These are phyloP conservation scores for Melikaiella ostensackeni DNA, from an alignment of 2,888 invertebrate genomes.

Conservation along the genomic window DNA sequence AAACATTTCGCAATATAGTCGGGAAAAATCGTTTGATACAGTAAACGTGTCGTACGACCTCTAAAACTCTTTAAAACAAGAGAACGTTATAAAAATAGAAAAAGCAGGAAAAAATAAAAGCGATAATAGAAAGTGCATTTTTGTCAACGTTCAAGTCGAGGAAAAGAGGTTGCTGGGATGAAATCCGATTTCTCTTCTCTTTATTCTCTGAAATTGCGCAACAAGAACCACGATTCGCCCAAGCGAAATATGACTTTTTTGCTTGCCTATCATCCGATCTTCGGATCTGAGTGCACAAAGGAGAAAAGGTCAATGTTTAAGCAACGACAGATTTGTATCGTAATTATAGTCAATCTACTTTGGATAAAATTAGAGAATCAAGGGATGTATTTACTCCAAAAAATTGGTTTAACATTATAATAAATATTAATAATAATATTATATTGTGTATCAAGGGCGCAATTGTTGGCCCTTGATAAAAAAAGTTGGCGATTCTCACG, in stretches of 20 bases:
- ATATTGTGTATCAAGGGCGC: too few species aligned
- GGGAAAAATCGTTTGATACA: constrained; percentile 5
- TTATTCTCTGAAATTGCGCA: constrained; percentile 54
- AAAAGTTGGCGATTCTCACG: too few species aligned
- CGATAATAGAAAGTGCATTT: constrained; percentile 56
- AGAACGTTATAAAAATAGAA: neutral
- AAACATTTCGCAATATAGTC: neutral
- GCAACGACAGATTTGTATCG: neutral
- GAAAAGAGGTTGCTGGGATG: constrained; percentile 50
- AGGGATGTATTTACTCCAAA: too few species aligned
- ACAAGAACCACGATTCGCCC: constrained; percentile 52
- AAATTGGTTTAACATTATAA: too few species aligned
- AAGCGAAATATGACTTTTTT: constrained; percentile 41
- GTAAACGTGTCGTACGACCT: constrained; percentile 8
- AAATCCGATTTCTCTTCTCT: constrained; percentile 63
- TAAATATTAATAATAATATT: too few species aligned
- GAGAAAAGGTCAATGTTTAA: constrained; percentile 1
- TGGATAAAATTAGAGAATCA: neutral
- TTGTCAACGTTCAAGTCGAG: constrained; percentile 53
- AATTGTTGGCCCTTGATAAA: too few species aligned
- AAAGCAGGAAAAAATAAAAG: constrained; percentile 17
- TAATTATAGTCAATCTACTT: neutral
- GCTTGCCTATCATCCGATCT: constrained; percentile 37
- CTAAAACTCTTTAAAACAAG: neutral
- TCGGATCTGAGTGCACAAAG: neutral